Evolutionary conservation across 1,140 invertebrate genomes (phyloP).

Genomic region (Tetragnatha versicolor): DNA sequence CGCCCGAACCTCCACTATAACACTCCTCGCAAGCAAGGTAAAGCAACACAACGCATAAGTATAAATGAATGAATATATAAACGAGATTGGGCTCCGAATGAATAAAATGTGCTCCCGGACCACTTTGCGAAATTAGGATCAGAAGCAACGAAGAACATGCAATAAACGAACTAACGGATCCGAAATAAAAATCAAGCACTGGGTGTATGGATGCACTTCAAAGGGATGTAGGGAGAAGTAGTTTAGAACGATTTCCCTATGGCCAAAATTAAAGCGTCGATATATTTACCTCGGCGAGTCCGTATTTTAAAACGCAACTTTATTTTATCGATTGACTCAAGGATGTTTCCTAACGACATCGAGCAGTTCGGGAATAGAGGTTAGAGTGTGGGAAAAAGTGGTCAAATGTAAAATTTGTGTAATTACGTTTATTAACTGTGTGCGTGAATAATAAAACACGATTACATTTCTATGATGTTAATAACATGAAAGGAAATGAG

Average conservation of each 20-base stretch:
- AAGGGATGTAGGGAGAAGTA: neutral
- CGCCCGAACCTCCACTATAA: too few relatives aligned
- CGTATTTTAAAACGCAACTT: neutral
- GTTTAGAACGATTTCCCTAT: neutral
- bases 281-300: conserved; percentile 2
- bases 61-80: too few relatives aligned
- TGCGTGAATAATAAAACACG: too few relatives aligned
- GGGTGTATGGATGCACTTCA: neutral
- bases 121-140: conserved; percentile 40
- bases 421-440: too few relatives aligned
- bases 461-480: too few relatives aligned
- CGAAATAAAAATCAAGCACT: conserved; percentile 12
- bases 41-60: too few relatives aligned
- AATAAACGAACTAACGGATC: neutral
- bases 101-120: conserved; percentile 19
- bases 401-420: too few relatives aligned
- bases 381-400: too few relatives aligned
- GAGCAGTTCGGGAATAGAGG: too few relatives aligned
- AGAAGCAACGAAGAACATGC: neutral
- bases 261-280: conserved; percentile 34
- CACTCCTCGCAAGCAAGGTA: too few relatives aligned
- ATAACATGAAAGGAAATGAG: too few relatives aligned
- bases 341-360: too few relatives aligned
- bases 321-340: conserved; percentile 26
- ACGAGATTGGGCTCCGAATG: neutral